phyloP scores from a whole-genome alignment of 2,888 invertebrate genomes.

The Kuschelorhynchus macadamiae region DNA sequence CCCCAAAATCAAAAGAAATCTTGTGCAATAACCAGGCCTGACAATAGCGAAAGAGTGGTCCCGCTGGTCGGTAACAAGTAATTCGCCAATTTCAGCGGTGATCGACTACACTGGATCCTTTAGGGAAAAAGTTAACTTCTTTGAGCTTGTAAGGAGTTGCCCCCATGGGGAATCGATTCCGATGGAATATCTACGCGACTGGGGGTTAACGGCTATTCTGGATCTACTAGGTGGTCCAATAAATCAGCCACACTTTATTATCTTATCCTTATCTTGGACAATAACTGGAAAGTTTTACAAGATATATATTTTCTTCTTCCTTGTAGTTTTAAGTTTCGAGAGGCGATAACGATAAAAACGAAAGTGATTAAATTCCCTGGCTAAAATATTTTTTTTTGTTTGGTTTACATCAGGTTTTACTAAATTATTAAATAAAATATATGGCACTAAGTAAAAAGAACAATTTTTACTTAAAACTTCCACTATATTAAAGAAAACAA shows the following conservation, averaged over 20 bases:
- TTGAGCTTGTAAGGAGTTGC: slow-evolving; percentile 65
- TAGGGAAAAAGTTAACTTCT: slow-evolving; percentile 60
- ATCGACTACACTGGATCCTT: slow-evolving; percentile 65
- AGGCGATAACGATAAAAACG: too few relatives aligned
- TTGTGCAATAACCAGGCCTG: slow-evolving; percentile 13
- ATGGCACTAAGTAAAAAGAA: too few relatives aligned
- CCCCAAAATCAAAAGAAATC: slow-evolving; percentile 5
- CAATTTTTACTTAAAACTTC: too few relatives aligned
- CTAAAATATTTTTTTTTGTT: too few relatives aligned
- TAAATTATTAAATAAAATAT: too few relatives aligned
- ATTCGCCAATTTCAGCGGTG: slow-evolving; percentile 67
- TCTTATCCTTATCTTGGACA: slow-evolving; percentile 46
- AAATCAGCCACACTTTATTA: slow-evolving; percentile 53
- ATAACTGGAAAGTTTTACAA: slow-evolving; percentile 39
- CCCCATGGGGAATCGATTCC: slow-evolving; percentile 65
- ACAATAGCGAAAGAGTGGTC: slow-evolving; percentile 55
- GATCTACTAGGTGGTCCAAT: slow-evolving; percentile 57
- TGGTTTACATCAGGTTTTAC: too few relatives aligned
- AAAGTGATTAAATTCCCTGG: too few relatives aligned
- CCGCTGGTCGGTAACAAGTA: slow-evolving; percentile 64
- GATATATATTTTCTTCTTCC: slow-evolving; percentile 15
- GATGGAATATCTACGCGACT: slow-evolving; percentile 43
- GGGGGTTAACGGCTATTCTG: slow-evolving; percentile 63
- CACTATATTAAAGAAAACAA: too few relatives aligned
- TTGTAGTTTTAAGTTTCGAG: too few relatives aligned